Percentiles rank a stretch among this genome's conserved stretches.
Conservation (phyloP, 2,888 invertebrate genomes). For the Platycheirus rosarum region DNA sequence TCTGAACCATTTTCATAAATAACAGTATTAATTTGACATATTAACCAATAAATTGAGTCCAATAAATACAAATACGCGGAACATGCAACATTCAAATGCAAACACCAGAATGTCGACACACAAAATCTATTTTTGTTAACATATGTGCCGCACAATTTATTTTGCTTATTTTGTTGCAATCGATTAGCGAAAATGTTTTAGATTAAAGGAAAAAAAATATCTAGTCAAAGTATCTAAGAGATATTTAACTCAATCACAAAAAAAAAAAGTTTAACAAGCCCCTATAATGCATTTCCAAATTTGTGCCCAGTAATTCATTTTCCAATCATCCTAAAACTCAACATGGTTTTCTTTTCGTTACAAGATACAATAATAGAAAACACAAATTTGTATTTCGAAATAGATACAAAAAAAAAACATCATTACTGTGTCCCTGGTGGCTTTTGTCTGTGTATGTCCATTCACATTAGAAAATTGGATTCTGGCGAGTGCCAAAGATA, state of each 20-base stretch:
- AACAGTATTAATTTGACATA: conserved; percentile 27
- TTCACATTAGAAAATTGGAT: conserved; percentile 35
- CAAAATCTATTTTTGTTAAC: conserved; percentile 53
- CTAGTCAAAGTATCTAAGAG: background rate
- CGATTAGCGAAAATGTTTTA: conserved; percentile 24
- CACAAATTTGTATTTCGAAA: conserved; percentile 50
- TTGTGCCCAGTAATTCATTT: conserved; percentile 59
- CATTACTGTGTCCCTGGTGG: conserved; percentile 45
- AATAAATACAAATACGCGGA: background rate
- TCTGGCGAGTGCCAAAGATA: conserved; percentile 62
- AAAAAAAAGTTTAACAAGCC: conserved; percentile 15
- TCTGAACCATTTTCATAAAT: background rate
- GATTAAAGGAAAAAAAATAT: conserved; percentile 9
- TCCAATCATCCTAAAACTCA: conserved; percentile 17
- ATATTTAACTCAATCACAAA: conserved; percentile 27
- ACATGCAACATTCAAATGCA: conserved; percentile 35
- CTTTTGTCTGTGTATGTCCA: conserved; percentile 23
- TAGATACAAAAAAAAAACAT: conserved; percentile 29
- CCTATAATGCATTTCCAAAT: conserved; percentile 46
- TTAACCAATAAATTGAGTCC: conserved; percentile 33
- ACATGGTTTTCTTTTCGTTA: background rate
- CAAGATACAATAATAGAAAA: conserved; percentile 61
- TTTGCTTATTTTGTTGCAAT: conserved; percentile 41
- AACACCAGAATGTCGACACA: conserved; percentile 2
- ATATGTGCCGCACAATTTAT: conserved; percentile 37